Percentiles rank a stretch among this genome's conserved stretches.
Conservation (phyloP, 2,888 invertebrate species). For the Cantharis nigra region DNA sequence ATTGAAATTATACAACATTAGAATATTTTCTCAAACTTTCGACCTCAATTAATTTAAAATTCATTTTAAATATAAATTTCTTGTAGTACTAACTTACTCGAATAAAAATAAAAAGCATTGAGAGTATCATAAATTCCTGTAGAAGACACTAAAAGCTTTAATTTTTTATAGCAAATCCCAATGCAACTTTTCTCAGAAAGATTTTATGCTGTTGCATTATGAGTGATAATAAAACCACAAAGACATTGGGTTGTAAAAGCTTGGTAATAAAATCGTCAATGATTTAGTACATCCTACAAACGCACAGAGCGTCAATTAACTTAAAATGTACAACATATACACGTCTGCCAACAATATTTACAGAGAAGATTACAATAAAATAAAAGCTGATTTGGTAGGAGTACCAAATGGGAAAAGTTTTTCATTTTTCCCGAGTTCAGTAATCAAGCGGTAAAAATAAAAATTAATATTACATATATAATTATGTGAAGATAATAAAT, state of each 20-base stretch:
- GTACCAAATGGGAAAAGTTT: too few species aligned
- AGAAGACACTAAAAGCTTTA: not conserved
- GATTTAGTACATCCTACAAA: not conserved
- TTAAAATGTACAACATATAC: not conserved
- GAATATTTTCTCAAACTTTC: not conserved
- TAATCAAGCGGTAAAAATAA: too few species aligned
- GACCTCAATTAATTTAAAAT: not conserved
- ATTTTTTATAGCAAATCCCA: not conserved
- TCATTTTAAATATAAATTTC: not conserved
- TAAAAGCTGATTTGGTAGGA: not conserved
- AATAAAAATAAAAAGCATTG: not conserved
- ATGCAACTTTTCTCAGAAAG: not conserved
- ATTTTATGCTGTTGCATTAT: not conserved
- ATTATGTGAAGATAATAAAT: not conserved
- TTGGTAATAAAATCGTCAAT: not conserved
- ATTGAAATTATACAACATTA: too few species aligned
- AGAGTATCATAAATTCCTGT: not conserved
- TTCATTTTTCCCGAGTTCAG: too few species aligned
- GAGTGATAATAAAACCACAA: not conserved
- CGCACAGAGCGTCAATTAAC: not conserved
- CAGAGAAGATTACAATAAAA: not conserved
- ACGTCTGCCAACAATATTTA: not conserved
- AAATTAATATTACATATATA: too few species aligned
- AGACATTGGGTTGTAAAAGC: not conserved
- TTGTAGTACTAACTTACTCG: not conserved